phyloP scores from a whole-genome alignment of 2,888 invertebrate species.

The Erebia aethiops region DNA sequence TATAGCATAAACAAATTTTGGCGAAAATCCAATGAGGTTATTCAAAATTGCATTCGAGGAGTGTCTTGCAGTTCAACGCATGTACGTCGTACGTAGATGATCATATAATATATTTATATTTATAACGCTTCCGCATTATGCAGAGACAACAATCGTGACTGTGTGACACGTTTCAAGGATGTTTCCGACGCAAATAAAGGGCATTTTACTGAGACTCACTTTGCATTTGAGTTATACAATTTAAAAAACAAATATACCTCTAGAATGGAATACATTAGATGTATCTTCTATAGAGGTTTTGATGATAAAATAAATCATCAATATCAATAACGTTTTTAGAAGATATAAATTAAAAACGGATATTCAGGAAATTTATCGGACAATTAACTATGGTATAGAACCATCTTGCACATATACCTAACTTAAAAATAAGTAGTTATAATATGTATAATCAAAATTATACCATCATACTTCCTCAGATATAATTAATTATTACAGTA shows the following conservation, averaged over 20 bases:
- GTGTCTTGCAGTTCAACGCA: background rate
- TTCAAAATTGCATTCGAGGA: background rate
- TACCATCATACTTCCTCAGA: too few species aligned
- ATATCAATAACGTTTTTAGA: too few species aligned
- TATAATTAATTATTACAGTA: too few species aligned
- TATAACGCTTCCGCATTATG: slow-evolving; percentile 21
- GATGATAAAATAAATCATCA: too few species aligned
- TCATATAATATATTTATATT: slow-evolving; percentile 8
- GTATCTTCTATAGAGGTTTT: too few species aligned
- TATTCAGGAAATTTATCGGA: too few species aligned
- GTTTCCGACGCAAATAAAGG: slow-evolving; percentile 30
- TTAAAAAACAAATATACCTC: background rate
- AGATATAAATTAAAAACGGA: too few species aligned
- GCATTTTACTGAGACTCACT: slow-evolving; percentile 13
- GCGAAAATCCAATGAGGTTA: background rate
- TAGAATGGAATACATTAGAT: background rate
- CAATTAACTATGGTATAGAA: too few species aligned
- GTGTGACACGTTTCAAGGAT: slow-evolving; percentile 27
- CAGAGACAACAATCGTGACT: slow-evolving; percentile 14
- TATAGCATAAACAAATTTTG: background rate
- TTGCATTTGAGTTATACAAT: slow-evolving; percentile 4
- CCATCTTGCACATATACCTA: too few species aligned
- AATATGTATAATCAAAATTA: too few species aligned
- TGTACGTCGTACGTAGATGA: background rate
- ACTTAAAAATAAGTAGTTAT: too few species aligned